Evolutionary conservation across 35 echinoderm and acorn worm species (phyloP).

Genomic region (Stichopus chloronotus): DNA sequence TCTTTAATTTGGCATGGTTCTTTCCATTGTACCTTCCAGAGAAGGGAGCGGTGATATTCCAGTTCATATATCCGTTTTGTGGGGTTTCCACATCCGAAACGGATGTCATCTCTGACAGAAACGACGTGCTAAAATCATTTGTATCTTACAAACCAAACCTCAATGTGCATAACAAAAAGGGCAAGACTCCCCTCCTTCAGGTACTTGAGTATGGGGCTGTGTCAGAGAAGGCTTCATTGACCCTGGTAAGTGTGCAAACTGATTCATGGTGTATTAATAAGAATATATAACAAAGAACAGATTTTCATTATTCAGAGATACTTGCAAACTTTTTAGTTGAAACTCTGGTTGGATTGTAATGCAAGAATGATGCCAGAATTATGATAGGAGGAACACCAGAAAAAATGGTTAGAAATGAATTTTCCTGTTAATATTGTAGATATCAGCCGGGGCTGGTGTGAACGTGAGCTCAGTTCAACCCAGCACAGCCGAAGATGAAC

Average conservation of each 20-base stretch:
- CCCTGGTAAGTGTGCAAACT: constrained; percentile 44
- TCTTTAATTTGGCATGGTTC: not conserved
- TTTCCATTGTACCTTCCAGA: not conserved
- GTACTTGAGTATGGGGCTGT: not conserved
- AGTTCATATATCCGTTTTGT: constrained; percentile 10
- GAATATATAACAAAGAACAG: not conserved
- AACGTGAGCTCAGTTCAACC: constrained; percentile 29
- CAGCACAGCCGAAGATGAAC: not conserved
- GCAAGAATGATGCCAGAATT: not conserved
- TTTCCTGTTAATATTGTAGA: constrained; percentile 34
- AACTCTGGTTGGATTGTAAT: not conserved
- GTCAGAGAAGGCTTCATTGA: constrained; percentile 5
- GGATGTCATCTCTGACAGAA: not conserved
- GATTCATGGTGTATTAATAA: not conserved
- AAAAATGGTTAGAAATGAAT: not conserved
- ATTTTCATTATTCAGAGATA: too few relatives aligned
- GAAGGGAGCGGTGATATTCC: constrained; percentile 7
- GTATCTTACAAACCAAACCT: constrained; percentile 46
- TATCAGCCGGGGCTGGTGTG: constrained; percentile 63
- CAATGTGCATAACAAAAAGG: constrained; percentile 37
- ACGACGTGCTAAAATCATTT: constrained; percentile 16
- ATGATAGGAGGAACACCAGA: too few relatives aligned
- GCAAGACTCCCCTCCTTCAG: constrained; percentile 48
- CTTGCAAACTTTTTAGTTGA: not conserved
- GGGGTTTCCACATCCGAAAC: not conserved